Evolutionary conservation across 2,113 vertebrate species (phyloP), one percentile per base, ranked within the genome.

Genomic region (Vireo altiloquus): DNA sequence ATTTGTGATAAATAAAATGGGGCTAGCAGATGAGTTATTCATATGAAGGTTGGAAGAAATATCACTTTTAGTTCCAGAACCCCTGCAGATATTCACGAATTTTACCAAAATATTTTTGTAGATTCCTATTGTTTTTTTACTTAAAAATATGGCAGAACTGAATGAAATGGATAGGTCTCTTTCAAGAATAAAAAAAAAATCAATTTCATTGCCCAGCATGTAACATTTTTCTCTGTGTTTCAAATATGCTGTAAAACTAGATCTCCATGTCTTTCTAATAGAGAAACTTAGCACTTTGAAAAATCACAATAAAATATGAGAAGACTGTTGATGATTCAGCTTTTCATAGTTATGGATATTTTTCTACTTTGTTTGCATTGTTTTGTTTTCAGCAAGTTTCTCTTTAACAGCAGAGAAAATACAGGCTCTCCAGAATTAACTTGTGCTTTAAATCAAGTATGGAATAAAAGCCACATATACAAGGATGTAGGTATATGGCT

Each of bases 181-280:
- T 97, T 97, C 95, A 98, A 98, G 94, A 98, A 95, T 68, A 97
- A 96, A 95, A 96, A 96, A 97, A 97, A 93, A 96, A 59, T 97
- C 97, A 97, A 97, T 98, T 98, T 98, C 96, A 95, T 96, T 97
- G 95, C 98, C 95, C 96, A 98, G 98, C 97, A 97, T 98, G 97
- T 85, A 96, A 96, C 95, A 97, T 96, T 98, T 97, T 97, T 95
- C 91, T 94, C 88, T 97, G 78, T 97, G 92, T 96, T 97, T 98
- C 95, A 97, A 97, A 97, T 97, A 97, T 94, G 90, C 93, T 98
- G 97, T 97, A 95, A 97, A 98, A 97, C 97, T 97, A 96, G 94
- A 96, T 96, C 95, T 97, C 91, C 92, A 87, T 96, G 86, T 95
- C 96, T 97, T 98, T 97, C 98, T 97, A 98, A 97, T 97, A 96